These are phyloP conservation scores for Bruchidius siliquastri DNA, from an alignment of 2,888 invertebrate genomes.

Conservation along the genomic window DNA sequence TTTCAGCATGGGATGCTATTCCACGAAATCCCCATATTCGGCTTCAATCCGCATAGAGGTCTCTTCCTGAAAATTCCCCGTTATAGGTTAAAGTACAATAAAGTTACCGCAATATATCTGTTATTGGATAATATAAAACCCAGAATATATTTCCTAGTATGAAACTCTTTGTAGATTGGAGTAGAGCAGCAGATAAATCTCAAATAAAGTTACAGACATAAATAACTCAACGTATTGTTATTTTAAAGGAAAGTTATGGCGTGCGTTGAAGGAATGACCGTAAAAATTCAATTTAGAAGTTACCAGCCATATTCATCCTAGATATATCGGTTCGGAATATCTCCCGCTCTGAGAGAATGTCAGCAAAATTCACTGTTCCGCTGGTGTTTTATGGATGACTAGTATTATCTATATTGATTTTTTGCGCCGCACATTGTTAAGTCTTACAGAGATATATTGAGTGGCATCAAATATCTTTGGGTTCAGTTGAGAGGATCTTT, in stretches of 20 bases:
- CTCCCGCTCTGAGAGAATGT: neutral
- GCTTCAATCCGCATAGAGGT: neutral
- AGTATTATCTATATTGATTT: neutral
- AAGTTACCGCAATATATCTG: neutral
- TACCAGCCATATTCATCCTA: neutral
- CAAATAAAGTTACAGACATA: neutral
- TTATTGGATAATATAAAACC: neutral
- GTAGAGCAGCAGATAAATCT: neutral
- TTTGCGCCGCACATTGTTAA: neutral
- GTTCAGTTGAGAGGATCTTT: too few species aligned
- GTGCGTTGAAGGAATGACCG: neutral
- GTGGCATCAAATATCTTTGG: too few species aligned
- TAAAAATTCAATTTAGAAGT: neutral
- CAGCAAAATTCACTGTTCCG: neutral
- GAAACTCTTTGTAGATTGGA: neutral
- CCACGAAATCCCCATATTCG: neutral
- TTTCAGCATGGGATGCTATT: neutral
- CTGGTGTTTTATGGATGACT: neutral
- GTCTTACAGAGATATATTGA: neutral
- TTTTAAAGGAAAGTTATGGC: neutral
- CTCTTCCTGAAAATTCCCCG: neutral
- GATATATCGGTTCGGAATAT: neutral
- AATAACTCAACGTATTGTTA: neutral
- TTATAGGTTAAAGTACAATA: neutral
- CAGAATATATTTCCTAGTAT: neutral